Base-by-base conservation (phyloP, 1,140 invertebrate genomes). In the Penaeus chinensis region DNA sequence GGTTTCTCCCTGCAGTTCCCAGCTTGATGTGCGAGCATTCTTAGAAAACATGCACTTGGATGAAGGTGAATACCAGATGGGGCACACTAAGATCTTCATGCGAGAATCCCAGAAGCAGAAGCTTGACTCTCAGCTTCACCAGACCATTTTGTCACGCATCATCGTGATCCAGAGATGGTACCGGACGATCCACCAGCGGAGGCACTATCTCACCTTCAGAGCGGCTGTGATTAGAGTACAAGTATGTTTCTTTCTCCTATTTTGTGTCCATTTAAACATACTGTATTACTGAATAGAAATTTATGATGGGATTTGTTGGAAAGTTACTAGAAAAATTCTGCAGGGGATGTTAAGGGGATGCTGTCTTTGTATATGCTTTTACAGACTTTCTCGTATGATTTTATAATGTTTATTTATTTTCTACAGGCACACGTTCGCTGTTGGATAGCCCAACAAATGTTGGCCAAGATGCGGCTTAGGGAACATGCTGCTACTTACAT, bases 31-130 rank as follows among this genome's bases (percentile, higher is more conserved):
- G 16, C 92, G 95, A 85, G 93, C 96, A 89, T 98, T 98, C 91
- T 92, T 98, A 8, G 92, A 95, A 3, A 95, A 95, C 0, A 93
- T 97, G 86, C 95, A 97, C 92, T 93, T 98, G 71, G 96, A 97
- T 91, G 93, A 95, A 69, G 96, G 97, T 91, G 98, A 98, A 92
- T 98, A 98, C 93, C 98, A 99, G 93, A 94, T 98, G 82, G 98
- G 96, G 91, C 93, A 94, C 32, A 97, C 95, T 5, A 99, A 99
- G 94, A 96, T 99, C 65, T 99, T 98, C 91, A 94, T 99, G 92
- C 93, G 97, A 69, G 98, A 99, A 92, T 96, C 96, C n/a, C 97
- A 99, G 92, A 98, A 99, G 92, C 94, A 97, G 89, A 96, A 97
- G 92, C 92, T 99, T 66, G 98, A 99, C 91, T 96, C 96, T 91